Percentiles rank a stretch among this genome's conserved stretches.
Evolutionary conservation across 2,888 invertebrate species (phyloP).

Genomic region (Pelosia muscerda): DNA sequence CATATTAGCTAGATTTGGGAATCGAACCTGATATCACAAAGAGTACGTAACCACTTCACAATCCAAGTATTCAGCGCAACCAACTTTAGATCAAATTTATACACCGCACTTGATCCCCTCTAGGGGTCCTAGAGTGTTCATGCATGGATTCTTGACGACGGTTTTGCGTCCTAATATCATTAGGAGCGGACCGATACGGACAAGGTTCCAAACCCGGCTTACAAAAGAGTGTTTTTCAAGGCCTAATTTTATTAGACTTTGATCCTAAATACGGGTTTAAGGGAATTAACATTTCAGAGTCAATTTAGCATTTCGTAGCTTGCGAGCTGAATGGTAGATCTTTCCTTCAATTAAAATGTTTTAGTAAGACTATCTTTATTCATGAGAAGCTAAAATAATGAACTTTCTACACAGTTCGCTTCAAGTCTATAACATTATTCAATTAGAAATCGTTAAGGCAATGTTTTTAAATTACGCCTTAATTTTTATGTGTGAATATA

Average conservation of each 20-base stretch:
- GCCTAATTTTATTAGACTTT: slow-evolving; percentile 19
- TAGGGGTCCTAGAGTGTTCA: slow-evolving; percentile 10
- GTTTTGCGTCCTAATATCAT: slow-evolving; percentile 17
- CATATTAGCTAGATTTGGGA: background rate
- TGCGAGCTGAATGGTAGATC: slow-evolving; percentile 6
- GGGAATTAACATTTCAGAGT: slow-evolving; percentile 15
- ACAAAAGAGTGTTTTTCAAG: slow-evolving; percentile 23
- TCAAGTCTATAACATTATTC: background rate
- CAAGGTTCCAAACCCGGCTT: slow-evolving; percentile 7
- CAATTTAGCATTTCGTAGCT: slow-evolving; percentile 10
- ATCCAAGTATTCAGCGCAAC: slow-evolving; percentile 4
- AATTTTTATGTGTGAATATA: background rate
- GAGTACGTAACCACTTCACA: background rate
- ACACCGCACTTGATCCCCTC: slow-evolving; percentile 3
- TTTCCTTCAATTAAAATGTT: slow-evolving; percentile 3
- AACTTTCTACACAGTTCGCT: background rate
- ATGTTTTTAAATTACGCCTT: too few relatives aligned
- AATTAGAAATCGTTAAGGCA: background rate
- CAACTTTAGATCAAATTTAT: slow-evolving; percentile 10
- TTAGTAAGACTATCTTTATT: background rate
- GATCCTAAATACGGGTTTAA: slow-evolving; percentile 8
- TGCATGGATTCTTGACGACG: slow-evolving; percentile 23
- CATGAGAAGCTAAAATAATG: slow-evolving; percentile 1
- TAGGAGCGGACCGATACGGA: slow-evolving; percentile 12
- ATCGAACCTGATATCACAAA: background rate